These are phyloP conservation scores for Schizopygopsis pylzovi DNA, from an alignment of 2,797 vertebrate genomes.

Conservation along the genomic window DNA sequence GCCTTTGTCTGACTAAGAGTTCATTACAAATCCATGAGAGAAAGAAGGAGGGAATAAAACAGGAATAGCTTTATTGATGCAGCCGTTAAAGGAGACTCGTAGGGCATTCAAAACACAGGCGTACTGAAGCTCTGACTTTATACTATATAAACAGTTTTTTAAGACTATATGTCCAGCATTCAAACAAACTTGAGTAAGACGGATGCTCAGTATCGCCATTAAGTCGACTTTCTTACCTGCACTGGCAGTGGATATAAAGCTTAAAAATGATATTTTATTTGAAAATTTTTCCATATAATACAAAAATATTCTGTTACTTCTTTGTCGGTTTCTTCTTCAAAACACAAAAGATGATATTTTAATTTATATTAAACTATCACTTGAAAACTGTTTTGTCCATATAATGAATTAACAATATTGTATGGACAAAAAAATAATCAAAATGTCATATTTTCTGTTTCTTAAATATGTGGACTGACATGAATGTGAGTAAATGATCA, in stretches of 20 bases:
- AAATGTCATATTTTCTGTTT: not conserved
- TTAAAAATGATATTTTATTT: too few species aligned
- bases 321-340: not conserved
- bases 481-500: not conserved
- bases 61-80: constrained; percentile 50
- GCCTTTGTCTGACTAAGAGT: constrained; percentile 52
- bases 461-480: not conserved
- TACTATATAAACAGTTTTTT: not conserved
- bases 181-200: not conserved
- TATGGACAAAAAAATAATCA: not conserved
- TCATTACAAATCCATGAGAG: constrained; percentile 49
- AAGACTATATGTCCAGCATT: not conserved
- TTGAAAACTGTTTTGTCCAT: not conserved
- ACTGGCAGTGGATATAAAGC: not conserved
- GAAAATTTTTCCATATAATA: not conserved
- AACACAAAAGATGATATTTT: not conserved
- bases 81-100: constrained; percentile 49
- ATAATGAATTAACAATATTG: not conserved
- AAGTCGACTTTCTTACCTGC: not conserved
- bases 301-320: not conserved
- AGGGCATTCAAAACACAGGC: constrained; percentile 49
- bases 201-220: not conserved
- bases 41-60: constrained; percentile 51
- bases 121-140: constrained; percentile 23
- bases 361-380: not conserved